phyloP scores from a whole-genome alignment of 1,140 invertebrate species.

The Paraescarpia echinospica region DNA sequence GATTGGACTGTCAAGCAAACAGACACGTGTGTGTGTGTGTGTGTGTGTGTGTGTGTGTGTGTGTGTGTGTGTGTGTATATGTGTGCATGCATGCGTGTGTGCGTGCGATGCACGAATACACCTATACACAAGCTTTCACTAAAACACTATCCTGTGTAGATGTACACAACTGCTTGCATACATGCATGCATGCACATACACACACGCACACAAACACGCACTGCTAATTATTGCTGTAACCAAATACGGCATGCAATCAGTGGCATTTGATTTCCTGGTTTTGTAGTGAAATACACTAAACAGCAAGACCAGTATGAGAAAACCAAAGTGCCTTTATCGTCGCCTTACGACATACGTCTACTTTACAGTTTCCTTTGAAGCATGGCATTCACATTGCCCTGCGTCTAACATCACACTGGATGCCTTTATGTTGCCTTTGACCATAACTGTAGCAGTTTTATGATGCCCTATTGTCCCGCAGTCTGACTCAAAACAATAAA shows the following conservation, averaged over 20 bases:
- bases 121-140: neutral
- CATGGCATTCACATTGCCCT: no score
- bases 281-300: neutral
- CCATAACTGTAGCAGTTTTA: neutral
- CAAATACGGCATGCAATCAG: neutral
- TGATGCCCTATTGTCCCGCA: neutral
- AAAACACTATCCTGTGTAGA: neutral
- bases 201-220: neutral
- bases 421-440: neutral
- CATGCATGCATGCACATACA: neutral
- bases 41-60: neutral
- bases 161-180: neutral
- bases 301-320: neutral
- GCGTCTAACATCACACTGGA: neutral
- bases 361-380: neutral
- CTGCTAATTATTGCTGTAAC: neutral
- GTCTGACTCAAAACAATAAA: neutral
- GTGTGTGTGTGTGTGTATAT: neutral
- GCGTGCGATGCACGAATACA: neutral
- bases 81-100: neutral
- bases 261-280: neutral
- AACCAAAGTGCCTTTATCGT: neutral
- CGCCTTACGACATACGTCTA: neutral
- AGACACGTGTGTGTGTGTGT: neutral
- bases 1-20: no score